Percentiles rank a stretch among this genome's conserved stretches.
Conservation (phyloP, 2,113 vertebrate species). For the Cromileptes altivelis region DNA sequence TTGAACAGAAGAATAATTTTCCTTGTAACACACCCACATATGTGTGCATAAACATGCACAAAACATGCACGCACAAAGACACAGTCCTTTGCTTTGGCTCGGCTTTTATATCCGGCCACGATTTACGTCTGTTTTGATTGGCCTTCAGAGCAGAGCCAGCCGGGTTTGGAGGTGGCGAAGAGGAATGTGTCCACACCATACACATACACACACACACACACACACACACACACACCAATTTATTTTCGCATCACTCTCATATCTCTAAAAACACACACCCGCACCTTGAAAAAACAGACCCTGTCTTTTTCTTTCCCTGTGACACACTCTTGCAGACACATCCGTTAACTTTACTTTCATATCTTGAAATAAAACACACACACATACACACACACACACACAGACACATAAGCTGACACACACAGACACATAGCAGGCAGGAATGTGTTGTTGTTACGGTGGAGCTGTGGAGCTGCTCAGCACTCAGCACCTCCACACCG, state of each 20-base stretch:
- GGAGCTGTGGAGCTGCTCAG: conserved; percentile 45
- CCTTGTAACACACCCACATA: neutral
- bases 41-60: neutral
- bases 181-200: conserved; percentile 67
- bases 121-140: conserved; percentile 78
- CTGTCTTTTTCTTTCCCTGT: conserved; percentile 27
- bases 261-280: conserved; percentile 48
- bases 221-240: neutral
- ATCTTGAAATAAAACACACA: conserved; percentile 30
- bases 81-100: conserved; percentile 51
- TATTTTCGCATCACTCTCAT: conserved; percentile 57
- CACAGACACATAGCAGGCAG: conserved; percentile 48
- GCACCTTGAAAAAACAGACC: conserved; percentile 30
- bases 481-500: conserved; percentile 66
- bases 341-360: conserved; percentile 37
- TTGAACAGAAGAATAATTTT: conserved; percentile 16
- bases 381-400: neutral
- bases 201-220: conserved; percentile 23
- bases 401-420: neutral
- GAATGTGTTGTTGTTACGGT: conserved; percentile 74
- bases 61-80: conserved; percentile 22
- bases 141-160: conserved; percentile 52
- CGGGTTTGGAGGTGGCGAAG: conserved; percentile 67
- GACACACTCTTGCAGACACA: conserved; percentile 22
- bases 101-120: conserved; percentile 56